These are phyloP conservation scores for Hylaeus volcanicus DNA, from an alignment of 1,140 invertebrate genomes.

Conservation along the genomic window DNA sequence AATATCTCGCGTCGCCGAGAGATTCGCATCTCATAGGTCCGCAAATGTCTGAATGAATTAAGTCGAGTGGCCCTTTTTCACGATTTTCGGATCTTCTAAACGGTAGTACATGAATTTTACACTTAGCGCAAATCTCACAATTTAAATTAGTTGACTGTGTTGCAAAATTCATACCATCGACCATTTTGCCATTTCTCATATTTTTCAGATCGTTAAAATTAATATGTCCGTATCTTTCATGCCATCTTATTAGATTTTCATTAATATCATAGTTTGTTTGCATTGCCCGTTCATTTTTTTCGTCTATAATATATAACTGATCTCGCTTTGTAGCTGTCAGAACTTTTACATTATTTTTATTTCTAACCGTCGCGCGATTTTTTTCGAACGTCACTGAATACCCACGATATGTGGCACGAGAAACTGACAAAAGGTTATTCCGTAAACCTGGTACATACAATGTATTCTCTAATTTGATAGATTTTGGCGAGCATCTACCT, in stretches of 20 bases:
- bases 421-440: constrained; percentile 46
- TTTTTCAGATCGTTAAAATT: constrained; percentile 21
- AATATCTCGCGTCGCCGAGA: not conserved
- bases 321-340: constrained; percentile 37
- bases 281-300: constrained; percentile 21
- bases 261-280: not conserved
- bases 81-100: not conserved
- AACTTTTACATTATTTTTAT: constrained; percentile 26
- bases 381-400: constrained; percentile 14
- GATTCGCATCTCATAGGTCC: not conserved
- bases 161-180: constrained; percentile 1
- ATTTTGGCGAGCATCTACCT: not conserved
- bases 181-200: not conserved
- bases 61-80: not conserved
- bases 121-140: no score
- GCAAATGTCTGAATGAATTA: not conserved
- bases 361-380: constrained; percentile 6
- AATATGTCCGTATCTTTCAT: constrained; percentile 43
- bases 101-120: not conserved
- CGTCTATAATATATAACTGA: constrained; percentile 46
- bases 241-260: constrained; percentile 36
- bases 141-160: no score
- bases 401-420: constrained; percentile 44
- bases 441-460: constrained; percentile 26
- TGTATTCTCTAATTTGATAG: constrained; percentile 16